phyloP scores from a whole-genome alignment of 1,140 invertebrate genomes.

The Radopholus similis region DNA sequence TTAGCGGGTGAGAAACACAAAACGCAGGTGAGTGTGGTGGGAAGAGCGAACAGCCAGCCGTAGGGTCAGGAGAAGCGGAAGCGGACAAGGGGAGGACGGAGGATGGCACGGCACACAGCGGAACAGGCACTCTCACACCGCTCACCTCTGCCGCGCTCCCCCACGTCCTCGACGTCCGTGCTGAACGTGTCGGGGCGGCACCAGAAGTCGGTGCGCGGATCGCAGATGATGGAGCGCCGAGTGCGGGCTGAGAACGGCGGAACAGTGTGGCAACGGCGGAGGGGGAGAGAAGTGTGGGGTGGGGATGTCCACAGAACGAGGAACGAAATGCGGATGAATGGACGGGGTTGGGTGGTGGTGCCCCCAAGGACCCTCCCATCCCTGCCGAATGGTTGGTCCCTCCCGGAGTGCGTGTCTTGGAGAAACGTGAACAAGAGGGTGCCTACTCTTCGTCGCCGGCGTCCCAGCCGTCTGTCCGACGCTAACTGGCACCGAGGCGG shows the following conservation, averaged over 20 bases:
- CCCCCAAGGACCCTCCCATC: not conserved
- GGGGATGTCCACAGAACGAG: not conserved
- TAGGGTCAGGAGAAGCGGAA: conserved; percentile 6
- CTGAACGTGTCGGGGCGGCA: conserved; percentile 39
- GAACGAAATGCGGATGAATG: not conserved
- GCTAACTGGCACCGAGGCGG: conserved; percentile 25
- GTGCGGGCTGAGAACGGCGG: not conserved
- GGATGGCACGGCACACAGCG: conserved; percentile 25
- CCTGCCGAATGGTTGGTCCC: too few species aligned
- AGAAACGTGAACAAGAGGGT: not conserved
- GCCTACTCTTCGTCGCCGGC: conserved; percentile 5
- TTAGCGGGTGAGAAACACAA: not conserved
- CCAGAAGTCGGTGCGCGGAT: conserved; percentile 59
- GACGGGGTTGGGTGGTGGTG: not conserved
- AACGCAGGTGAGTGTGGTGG: not conserved
- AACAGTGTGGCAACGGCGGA: not conserved
- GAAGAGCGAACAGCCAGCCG: conserved; percentile 1
- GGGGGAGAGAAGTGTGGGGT: not conserved
- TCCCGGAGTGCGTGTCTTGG: not conserved
- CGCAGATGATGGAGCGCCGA: conserved; percentile 44
- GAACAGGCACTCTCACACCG: conserved; percentile 25
- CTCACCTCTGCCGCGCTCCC: conserved; percentile 32
- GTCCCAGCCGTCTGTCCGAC: not conserved
- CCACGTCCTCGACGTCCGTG: conserved; percentile 20
- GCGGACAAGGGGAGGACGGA: conserved; percentile 16